Evolutionary conservation across 2,797 vertebrate species (phyloP), one percentile per base, ranked within the genome.

Genomic region (Coendou prehensilis): DNA sequence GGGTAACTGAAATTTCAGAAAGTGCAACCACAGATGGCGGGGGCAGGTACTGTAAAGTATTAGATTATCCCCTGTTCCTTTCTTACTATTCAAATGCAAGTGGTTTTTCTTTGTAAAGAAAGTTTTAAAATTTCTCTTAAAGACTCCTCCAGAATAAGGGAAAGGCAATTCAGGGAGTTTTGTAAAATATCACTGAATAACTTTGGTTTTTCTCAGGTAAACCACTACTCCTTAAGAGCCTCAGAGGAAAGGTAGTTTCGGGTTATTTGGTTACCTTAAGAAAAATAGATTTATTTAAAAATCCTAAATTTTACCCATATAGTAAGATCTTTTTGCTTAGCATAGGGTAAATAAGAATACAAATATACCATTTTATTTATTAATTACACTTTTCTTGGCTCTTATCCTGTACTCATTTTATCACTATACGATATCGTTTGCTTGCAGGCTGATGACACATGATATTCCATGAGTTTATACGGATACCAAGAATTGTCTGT

Each of bases 81-180:
- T 76, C 45, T 47, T 93, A 30, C 30, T 73, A 82, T 82, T 54
- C 79, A 96, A 96, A 93, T 59, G 20, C 13, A 89, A 17, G 7
- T 14, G 17, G 18, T 20, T 85, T 28, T 63, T 63, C 30, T n/a
- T 17, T n/a, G 14, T n/a, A n/a, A 75, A 69, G 80, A 52, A 28
- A 28, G 41, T 50, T 11, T 45, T 28, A 85, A 45, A 33, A 50
- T 30, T 57, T 85, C 6, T 93, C 33, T 81, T 81, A 41, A 20
- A 63, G 10, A 87, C 6, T 67, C 26, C 41, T 52, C 17, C 69
- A 81, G 11, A 76, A 28, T 45, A 83, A 93, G 10, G 23, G 82
- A 92, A 97, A 85, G 23, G 4, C 20, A 83, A 84, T 33, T 91
- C 26, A 75, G 9, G 67, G 37, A 92, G 59, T 45, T 59, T 54